phyloP scores from a whole-genome alignment of 2,888 invertebrate species.

The Sclerodermus sp. region DNA sequence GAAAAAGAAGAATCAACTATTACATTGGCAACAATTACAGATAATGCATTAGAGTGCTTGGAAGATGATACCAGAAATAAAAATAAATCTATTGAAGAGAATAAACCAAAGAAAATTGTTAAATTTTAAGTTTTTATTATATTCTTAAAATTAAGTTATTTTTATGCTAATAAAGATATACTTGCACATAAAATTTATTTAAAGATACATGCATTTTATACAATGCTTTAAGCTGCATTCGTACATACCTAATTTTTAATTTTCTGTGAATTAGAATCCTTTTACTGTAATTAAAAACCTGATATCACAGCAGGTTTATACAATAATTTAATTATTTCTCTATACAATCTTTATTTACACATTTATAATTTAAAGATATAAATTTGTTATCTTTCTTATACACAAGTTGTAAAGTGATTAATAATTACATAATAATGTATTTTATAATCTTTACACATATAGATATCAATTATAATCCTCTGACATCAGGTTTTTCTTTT shows the following conservation, averaged over 20 bases:
- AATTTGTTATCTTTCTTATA: slow-evolving; percentile 3
- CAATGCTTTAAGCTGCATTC: too few species aligned
- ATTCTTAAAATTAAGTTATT: background rate
- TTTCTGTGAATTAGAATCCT: background rate
- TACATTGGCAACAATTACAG: slow-evolving; percentile 38
- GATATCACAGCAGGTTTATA: background rate
- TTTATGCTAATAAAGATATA: background rate
- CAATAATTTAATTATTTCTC: slow-evolving; percentile 16
- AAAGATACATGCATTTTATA: slow-evolving; percentile 22
- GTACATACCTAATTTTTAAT: too few species aligned
- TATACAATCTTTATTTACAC: slow-evolving; percentile 15
- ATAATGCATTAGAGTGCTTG: slow-evolving; percentile 39
- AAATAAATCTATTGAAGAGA: slow-evolving; percentile 9
- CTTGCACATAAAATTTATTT: slow-evolving; percentile 23
- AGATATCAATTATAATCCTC: background rate
- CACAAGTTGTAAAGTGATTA: too few species aligned
- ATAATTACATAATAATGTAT: background rate
- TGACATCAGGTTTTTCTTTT: slow-evolving; percentile 26
- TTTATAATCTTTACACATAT: background rate
- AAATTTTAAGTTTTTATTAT: slow-evolving; percentile 36
- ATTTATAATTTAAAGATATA: slow-evolving; percentile 11
- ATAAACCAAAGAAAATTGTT: slow-evolving; percentile 39
- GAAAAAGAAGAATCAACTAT: slow-evolving; percentile 45
- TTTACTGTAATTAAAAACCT: background rate
- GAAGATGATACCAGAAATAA: slow-evolving; percentile 25